These are phyloP conservation scores for Lucinisca nassula DNA, from an alignment of 2,888 invertebrate species.

Conservation along the genomic window DNA sequence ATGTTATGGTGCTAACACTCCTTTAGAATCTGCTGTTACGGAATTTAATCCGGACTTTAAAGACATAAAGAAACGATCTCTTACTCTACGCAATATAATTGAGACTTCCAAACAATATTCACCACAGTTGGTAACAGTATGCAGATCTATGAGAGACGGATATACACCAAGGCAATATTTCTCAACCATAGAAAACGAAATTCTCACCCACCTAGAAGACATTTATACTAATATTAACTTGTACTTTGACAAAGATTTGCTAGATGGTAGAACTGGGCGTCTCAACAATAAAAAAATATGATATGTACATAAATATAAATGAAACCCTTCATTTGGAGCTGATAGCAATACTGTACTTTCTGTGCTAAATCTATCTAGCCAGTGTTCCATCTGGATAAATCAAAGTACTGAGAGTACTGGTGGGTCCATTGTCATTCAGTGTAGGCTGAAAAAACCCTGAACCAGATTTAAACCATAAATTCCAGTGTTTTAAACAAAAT, in stretches of 20 bases:
- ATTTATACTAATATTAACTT: constrained; percentile 65
- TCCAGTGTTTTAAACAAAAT: no score
- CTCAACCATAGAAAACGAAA: constrained; percentile 75
- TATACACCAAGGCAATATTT: constrained; percentile 82
- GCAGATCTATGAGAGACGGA: constrained; percentile 84
- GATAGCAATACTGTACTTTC: no score
- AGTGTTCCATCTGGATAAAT: no score
- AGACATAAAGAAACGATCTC: constrained; percentile 69
- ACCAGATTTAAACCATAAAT: no score
- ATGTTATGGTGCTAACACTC: constrained; percentile 78
- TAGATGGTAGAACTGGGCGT: constrained; percentile 83
- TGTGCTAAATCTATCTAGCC: no score
- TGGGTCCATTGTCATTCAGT: no score
- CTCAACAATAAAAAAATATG: constrained; percentile 15
- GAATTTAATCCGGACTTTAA: constrained; percentile 69
- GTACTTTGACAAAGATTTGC: constrained; percentile 78
- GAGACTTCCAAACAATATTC: constrained; percentile 48
- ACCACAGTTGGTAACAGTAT: constrained; percentile 78
- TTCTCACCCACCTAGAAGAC: constrained; percentile 66
- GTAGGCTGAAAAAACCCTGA: no score
- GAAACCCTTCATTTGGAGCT: no score
- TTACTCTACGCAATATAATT: constrained; percentile 65
- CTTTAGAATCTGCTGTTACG: constrained; percentile 68
- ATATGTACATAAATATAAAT: no score
- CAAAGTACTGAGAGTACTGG: no score